Evolutionary conservation across 2,797 vertebrate genomes (phyloP).

Genomic region (Crotalus adamanteus): DNA sequence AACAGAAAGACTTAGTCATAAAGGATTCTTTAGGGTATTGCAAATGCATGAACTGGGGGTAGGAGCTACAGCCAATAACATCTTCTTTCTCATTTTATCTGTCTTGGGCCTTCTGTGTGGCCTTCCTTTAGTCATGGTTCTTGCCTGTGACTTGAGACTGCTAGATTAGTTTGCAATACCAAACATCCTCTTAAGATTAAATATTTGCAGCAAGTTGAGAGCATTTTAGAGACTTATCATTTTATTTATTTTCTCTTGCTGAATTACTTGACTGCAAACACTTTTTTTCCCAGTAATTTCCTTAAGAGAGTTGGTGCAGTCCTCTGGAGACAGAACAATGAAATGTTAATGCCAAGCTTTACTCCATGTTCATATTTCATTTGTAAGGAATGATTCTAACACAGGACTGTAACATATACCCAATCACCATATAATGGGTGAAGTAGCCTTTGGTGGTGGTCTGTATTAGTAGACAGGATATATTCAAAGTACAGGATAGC

Average conservation of each 20-base stretch:
- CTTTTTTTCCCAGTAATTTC: not conserved
- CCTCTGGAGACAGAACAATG: not conserved
- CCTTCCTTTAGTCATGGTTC: slow-evolving; percentile 6
- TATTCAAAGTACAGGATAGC: not conserved
- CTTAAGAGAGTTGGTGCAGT: not conserved
- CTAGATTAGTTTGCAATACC: not conserved
- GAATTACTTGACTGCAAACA: not conserved
- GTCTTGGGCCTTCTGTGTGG: not conserved
- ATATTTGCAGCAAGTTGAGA: not conserved
- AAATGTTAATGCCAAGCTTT: not conserved
- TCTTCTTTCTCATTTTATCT: not conserved
- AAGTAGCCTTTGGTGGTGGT: not conserved
- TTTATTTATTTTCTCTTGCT: not conserved
- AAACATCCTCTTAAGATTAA: not conserved
- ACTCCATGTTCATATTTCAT: not conserved
- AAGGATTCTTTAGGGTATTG: not conserved
- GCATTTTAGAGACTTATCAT: not conserved
- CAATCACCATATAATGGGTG: not conserved
- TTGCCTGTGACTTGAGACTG: not conserved
- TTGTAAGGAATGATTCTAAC: not conserved
- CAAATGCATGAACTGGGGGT: not conserved
- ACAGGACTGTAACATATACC: not conserved
- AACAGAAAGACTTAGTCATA: not conserved
- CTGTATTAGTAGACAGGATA: not conserved
- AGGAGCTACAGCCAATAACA: slow-evolving; percentile 9